phyloP scores from a whole-genome alignment of 2,888 invertebrate species.

The Drosophila anomalipes region DNA sequence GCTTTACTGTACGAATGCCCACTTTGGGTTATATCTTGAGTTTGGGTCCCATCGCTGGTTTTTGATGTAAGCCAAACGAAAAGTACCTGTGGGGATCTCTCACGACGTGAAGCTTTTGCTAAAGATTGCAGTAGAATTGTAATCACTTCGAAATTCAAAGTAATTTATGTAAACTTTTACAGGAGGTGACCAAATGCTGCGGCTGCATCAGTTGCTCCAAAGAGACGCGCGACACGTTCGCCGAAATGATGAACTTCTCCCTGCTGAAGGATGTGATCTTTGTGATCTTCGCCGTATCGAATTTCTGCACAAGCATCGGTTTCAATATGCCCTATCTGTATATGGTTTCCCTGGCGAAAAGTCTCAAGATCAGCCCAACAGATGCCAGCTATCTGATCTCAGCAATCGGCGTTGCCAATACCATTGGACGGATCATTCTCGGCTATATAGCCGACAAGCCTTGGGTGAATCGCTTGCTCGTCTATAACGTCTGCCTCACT shows the following conservation, averaged over 20 bases:
- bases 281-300: constrained; percentile 95
- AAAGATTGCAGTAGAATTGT: background rate
- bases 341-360: constrained; percentile 90
- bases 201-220: constrained; percentile 89
- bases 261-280: constrained; percentile 94
- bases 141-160: background rate
- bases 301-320: constrained; percentile 94
- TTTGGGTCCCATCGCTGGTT: background rate
- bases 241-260: constrained; percentile 94
- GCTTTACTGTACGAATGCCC: background rate
- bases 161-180: background rate
- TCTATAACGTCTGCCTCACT: constrained; percentile 95
- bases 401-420: constrained; percentile 94
- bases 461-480: constrained; percentile 94
- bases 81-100: background rate
- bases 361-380: constrained; percentile 87
- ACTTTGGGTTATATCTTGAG: background rate
- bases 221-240: constrained; percentile 90
- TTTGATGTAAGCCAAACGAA: background rate
- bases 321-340: constrained; percentile 97
- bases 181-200: constrained; percentile 85
- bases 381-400: constrained; percentile 90
- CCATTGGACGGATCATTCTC: constrained; percentile 94
- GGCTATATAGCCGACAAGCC: constrained; percentile 95
- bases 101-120: background rate